Base-by-base conservation (phyloP, 1,140 invertebrate species). In the Pseudomyrmex sp. region DNA sequence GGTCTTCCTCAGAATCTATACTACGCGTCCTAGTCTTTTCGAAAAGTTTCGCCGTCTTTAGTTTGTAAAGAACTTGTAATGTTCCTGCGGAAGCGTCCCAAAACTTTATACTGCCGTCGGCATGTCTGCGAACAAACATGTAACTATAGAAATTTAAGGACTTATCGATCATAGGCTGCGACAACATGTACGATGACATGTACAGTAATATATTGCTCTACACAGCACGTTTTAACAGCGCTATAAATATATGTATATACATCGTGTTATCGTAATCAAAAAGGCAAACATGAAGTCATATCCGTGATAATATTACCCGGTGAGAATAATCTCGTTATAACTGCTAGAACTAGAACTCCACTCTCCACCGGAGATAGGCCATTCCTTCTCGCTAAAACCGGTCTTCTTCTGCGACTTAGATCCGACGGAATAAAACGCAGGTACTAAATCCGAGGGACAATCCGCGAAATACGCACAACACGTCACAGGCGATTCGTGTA, bases 401-500 rank as follows among this genome's bases (percentile, higher is more conserved):
- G 96, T 96, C 94, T 97, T 95, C 95, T 97, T 97, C 90, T 96
- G 95, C 83, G 95, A 95, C 80, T 96, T 95, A 7, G 97, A 96
- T 3, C 98, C 98, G 83, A 98, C 97, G 10, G 97, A 97, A 94
- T 98, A 98, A 91, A 99, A 97, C 56, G 98, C 98, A 70, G 98
- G 98, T 86, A 99, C 99, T 90, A 99, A 96, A 95, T 99, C 99
- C 70, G 97, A 97, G 48, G 99, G 99, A 95, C 99, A 99, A 95
- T 99, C 98, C 56, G 98, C 98, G 91, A 99, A 97, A 95, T 99
- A 99, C 75, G 97, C 96, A 94, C 98, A 99, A 95, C 97, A 98
- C 65, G 99, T 99, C 76, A 99, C 98, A 50, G 98, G 97, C 73
- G 98, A 99, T 95, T 99, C 99, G 95, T 99, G 99, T 86, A 99